Evolutionary conservation across 2,113 vertebrate species (phyloP).

Genomic region (Laterallus jamaicensis): DNA sequence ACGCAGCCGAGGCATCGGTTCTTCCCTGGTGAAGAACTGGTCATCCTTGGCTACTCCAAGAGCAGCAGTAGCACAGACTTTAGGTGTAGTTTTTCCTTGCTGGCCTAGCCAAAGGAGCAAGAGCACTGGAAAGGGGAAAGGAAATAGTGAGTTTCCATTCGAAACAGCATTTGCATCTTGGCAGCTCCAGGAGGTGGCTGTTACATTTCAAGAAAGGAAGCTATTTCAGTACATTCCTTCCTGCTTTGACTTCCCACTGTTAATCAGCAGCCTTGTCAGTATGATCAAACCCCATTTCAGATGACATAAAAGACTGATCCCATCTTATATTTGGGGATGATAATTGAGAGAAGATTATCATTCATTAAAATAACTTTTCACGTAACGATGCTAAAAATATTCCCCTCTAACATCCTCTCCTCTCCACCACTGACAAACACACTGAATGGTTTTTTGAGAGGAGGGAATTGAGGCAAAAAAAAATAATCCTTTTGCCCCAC

Average conservation of each 20-base stretch:
- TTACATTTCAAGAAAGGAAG: conserved; percentile 56
- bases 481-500: background rate
- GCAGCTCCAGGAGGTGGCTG: conserved; percentile 44
- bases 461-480: background rate
- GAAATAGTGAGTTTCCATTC: conserved; percentile 51
- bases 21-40: background rate
- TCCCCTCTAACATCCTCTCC: conserved; percentile 9
- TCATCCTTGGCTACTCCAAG: background rate
- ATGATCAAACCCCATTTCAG: conserved; percentile 64
- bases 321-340: conserved; percentile 49
- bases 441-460: background rate
- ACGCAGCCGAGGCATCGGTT: background rate
- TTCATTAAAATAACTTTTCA: conserved; percentile 64
- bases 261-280: conserved; percentile 67
- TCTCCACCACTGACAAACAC: conserved; percentile 18
- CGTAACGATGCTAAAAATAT: conserved; percentile 45
- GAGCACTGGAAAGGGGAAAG: conserved; percentile 49
- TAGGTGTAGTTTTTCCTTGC: background rate
- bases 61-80: background rate
- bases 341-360: conserved; percentile 65
- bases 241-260: conserved; percentile 60
- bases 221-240: conserved; percentile 51
- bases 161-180: conserved; percentile 63
- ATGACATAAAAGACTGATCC: conserved; percentile 56
- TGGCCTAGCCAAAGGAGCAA: conserved; percentile 15